A percentile compares a stretch with the other conserved stretches of the same genome.
Evolutionary conservation across 1,140 invertebrate species (phyloP).

Genomic region (Aricia agestis): DNA sequence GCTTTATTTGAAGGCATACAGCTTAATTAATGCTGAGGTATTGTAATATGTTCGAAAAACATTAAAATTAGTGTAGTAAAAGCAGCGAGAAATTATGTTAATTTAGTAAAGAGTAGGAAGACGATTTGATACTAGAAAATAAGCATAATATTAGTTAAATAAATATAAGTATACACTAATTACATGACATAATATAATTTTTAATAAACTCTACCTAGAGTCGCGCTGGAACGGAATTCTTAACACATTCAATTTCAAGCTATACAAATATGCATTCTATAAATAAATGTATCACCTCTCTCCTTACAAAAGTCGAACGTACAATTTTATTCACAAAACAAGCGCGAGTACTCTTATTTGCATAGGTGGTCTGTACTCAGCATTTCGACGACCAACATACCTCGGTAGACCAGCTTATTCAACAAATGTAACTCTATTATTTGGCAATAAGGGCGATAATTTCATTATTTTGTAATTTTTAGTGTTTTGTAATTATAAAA

Average conservation of each 20-base stretch:
- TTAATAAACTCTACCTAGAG: too few species aligned
- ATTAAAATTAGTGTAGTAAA: neutral
- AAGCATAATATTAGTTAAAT: too few species aligned
- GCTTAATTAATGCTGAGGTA: neutral
- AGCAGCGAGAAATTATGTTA: too few species aligned
- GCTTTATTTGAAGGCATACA: neutral
- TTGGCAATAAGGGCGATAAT: neutral
- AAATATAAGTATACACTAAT: too few species aligned
- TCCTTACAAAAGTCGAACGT: too few species aligned
- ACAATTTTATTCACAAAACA: conserved; percentile 1
- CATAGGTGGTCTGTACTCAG: neutral
- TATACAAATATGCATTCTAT: too few species aligned
- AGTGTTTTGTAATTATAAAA: neutral
- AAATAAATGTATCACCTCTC: too few species aligned
- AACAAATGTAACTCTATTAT: neutral
- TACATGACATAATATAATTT: too few species aligned
- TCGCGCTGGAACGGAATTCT: too few species aligned
- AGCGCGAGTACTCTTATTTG: neutral
- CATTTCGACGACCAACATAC: neutral
- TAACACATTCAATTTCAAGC: too few species aligned
- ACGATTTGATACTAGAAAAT: too few species aligned
- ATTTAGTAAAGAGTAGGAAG: too few species aligned
- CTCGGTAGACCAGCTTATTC: neutral
- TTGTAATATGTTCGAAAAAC: neutral
- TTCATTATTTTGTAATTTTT: neutral